phyloP scores from a whole-genome alignment of 2,113 vertebrate species.

The Pycnonotus jocosus region DNA sequence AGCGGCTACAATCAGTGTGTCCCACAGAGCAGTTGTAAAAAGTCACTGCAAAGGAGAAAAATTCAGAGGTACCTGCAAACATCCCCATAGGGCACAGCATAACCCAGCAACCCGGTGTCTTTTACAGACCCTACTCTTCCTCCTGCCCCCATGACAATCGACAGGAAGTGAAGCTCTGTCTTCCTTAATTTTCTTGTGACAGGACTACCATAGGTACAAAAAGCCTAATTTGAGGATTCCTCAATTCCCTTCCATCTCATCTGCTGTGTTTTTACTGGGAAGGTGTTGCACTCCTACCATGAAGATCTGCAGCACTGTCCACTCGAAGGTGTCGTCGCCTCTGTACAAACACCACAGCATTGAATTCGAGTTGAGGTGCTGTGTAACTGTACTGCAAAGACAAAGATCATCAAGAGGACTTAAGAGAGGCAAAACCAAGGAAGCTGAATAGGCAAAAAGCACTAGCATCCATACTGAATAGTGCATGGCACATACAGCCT shows the following conservation, averaged over 20 bases:
- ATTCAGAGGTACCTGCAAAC: background rate
- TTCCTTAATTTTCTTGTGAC: background rate
- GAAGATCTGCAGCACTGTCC: slow-evolving; percentile 86
- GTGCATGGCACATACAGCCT: background rate
- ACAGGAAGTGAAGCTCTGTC: background rate
- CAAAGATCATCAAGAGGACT: background rate
- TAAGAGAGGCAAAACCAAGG: background rate
- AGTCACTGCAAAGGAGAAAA: slow-evolving; percentile 76
- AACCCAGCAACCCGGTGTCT: background rate
- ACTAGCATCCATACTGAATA: background rate
- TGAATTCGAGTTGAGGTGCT: slow-evolving; percentile 80
- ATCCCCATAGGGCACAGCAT: background rate
- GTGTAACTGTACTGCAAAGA: slow-evolving; percentile 85
- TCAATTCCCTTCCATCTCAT: background rate
- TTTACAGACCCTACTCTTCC: background rate
- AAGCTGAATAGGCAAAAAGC: background rate
- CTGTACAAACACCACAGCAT: slow-evolving; percentile 86
- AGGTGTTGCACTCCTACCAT: slow-evolving; percentile 70
- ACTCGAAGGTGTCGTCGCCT: slow-evolving; percentile 85
- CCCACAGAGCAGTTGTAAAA: slow-evolving; percentile 95
- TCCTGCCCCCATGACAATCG: background rate
- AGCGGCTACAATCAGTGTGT: slow-evolving; percentile 91
- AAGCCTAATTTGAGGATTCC: background rate
- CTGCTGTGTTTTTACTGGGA: background rate
- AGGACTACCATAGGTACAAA: background rate